A percentile compares a stretch with the other conserved stretches of the same genome.
Evolutionary conservation across 92 coral and sea anemone species (phyloP).

Genomic region (Isaurus tuberculatus): DNA sequence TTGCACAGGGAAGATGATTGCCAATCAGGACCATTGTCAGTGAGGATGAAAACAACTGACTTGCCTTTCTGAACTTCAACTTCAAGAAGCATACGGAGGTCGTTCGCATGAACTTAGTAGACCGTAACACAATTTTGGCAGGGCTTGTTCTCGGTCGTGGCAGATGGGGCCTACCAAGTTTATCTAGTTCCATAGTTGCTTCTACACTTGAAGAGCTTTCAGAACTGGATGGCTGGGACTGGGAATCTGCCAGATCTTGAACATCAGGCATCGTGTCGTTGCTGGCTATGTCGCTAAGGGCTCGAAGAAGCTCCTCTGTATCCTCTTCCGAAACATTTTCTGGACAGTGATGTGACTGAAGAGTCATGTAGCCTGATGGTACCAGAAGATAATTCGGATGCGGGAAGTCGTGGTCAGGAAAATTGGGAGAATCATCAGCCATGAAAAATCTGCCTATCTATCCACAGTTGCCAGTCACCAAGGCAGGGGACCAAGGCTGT

Average conservation of each 20-base stretch:
- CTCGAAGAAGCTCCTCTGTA: conserved; percentile 10
- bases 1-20: conserved; percentile 39
- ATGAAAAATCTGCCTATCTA: conserved; percentile 33
- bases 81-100: conserved; percentile 38
- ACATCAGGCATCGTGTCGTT: neutral
- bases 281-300: neutral
- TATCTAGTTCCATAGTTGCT: conserved; percentile 1
- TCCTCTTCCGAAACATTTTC: neutral
- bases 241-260: neutral
- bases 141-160: conserved; percentile 41
- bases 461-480: conserved; percentile 66
- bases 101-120: conserved; percentile 41
- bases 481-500: conserved; percentile 70
- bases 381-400: conserved; percentile 42
- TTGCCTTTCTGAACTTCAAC: conserved; percentile 38
- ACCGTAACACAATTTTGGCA: conserved; percentile 36
- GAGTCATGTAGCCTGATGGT: conserved; percentile 43
- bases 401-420: conserved; percentile 15
- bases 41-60: conserved; percentile 38
- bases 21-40: conserved; percentile 55
- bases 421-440: conserved; percentile 46
- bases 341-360: neutral
- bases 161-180: conserved; percentile 52
- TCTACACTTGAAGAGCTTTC: conserved; percentile 2
- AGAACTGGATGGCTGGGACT: conserved; percentile 12